Base-by-base conservation (phyloP, 2,113 vertebrate species). In the Heterotilapia buettikoferi region DNA sequence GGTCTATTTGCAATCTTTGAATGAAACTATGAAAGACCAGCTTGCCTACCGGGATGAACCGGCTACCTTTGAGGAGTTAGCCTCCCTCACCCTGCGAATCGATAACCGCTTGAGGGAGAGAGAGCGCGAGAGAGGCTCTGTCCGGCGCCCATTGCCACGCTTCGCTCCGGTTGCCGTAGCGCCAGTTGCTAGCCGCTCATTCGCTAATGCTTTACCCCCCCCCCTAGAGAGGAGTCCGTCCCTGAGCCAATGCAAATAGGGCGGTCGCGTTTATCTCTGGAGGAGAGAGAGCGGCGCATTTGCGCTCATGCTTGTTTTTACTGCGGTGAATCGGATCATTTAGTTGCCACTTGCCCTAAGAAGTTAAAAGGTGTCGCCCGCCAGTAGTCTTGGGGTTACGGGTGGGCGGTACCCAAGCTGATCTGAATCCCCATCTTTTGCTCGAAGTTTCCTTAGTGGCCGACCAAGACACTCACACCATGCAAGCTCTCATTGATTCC, bases 121-220 rank as follows among this genome's bases (percentile, higher is more conserved):
- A 26, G 54, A 26, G 24, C 7, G 12, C 4, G 54, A 26, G 21
- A 14, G 12, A 26, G 0, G 0, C 11, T 56, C 11, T 24, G 21
- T 56, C 53, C 11, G 4, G 11, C 1, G 12, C 24, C 24, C 21
- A 1, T 57, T 1, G 54, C 54, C 0, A 8, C 12, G 4, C 54
- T 26, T 57, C 1, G 6, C 2, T 26, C 12, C 4, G 2, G 24
- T 57, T 57, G 54, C 24, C 0, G 2, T 57, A 14, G 2, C 6
- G 0, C 24, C 54, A 56, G 53, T 56, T 56, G 21, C 53, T 56
- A 56, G 53, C 21, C 0, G 6, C 21, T 56, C 21, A 57, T 57
- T 26, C 2, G 2, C 12, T 26, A 57, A 26, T 26, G 24, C 12
- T 57, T 26, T 26, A 26, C 12, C 4, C 4, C 24, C 4, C 24